Evolutionary conservation across 2,888 invertebrate species (phyloP), one percentile per base, ranked within the genome.

Genomic region (Palloptera scutellata): DNA sequence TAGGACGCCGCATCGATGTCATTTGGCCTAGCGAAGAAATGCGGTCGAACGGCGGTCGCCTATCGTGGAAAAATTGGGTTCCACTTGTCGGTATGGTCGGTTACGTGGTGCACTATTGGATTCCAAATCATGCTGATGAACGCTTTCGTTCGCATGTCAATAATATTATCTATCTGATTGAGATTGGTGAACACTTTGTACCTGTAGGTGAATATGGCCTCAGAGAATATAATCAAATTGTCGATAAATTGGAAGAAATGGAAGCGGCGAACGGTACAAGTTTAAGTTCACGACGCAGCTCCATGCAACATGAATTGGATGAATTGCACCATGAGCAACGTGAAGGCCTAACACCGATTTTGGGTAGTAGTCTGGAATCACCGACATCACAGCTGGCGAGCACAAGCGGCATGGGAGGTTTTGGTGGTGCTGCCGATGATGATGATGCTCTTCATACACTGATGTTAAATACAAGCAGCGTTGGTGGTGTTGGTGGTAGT

Each of bases 41-140:
- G 92, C 86, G 96, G 64, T 90, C 90, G 70, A 88, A 92, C 73
- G 97, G 97, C 0, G 97, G 97, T 0, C 88, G 95, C 72, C 92
- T 92, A 58, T 91, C 90, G 75, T 98, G 97, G 98, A 90, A 91
- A 73, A 90, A 91, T 76, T 97, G 97, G 97, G 89, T 92, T 71
- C 97, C 97, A 0, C 89, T 91, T 73, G 90, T 91, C 13, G 97
- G 97, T 11, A 96, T 97, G 96, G 95, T 96, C 77, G 97, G 97
- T 70, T 88, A 90, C 88, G 93, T 95, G 64, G 96, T 97, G 11
- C 97, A 98, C 85, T 92, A 93, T 74, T 98, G 98, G 97, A 90
- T 91, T 48, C 98, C 97, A 0, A 94, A 92, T 85, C 97, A 98
- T 86, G 89, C 93, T 63, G 96, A 97, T 82, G 91, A 92, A 0